phyloP scores from a whole-genome alignment of 2,888 invertebrate genomes.

The Ectemnius cavifrons region DNA sequence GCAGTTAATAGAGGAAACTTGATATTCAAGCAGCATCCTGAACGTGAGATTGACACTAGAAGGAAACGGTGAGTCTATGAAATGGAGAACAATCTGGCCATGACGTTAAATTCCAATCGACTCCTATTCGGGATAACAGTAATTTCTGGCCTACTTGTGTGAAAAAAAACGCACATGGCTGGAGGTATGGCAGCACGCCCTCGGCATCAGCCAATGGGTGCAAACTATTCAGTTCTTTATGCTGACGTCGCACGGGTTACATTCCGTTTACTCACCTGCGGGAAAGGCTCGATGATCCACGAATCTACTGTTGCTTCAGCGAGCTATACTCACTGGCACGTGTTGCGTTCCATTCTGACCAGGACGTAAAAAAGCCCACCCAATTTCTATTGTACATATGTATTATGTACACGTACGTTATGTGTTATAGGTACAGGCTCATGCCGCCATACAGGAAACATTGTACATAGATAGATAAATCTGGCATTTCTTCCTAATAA shows the following conservation, averaged over 20 bases:
- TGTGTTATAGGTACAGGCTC: too few relatives aligned
- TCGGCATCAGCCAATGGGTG: slow-evolving; percentile 45
- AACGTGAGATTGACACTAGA: neutral
- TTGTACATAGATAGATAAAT: too few relatives aligned
- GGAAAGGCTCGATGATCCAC: too few relatives aligned
- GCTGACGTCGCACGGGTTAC: slow-evolving; percentile 41
- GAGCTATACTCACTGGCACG: too few relatives aligned
- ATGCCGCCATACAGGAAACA: too few relatives aligned
- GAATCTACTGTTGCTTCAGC: too few relatives aligned
- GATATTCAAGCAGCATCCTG: neutral
- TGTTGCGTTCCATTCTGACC: too few relatives aligned
- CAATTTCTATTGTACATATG: too few relatives aligned
- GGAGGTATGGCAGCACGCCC: slow-evolving; percentile 50
- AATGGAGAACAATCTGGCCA: neutral
- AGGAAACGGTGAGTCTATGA: slow-evolving; percentile 1
- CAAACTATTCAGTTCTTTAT: slow-evolving; percentile 35
- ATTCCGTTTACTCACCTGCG: slow-evolving; percentile 26
- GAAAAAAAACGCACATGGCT: slow-evolving; percentile 34
- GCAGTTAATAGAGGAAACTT: neutral
- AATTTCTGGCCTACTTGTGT: slow-evolving; percentile 49
- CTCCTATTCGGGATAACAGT: slow-evolving; percentile 7
- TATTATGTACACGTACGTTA: too few relatives aligned
- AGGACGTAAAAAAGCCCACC: too few relatives aligned
- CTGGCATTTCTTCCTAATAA: too few relatives aligned
- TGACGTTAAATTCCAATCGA: too few relatives aligned